These are phyloP conservation scores for Sylvicola fuscatus DNA, from an alignment of 2,888 invertebrate species.

Conservation along the genomic window DNA sequence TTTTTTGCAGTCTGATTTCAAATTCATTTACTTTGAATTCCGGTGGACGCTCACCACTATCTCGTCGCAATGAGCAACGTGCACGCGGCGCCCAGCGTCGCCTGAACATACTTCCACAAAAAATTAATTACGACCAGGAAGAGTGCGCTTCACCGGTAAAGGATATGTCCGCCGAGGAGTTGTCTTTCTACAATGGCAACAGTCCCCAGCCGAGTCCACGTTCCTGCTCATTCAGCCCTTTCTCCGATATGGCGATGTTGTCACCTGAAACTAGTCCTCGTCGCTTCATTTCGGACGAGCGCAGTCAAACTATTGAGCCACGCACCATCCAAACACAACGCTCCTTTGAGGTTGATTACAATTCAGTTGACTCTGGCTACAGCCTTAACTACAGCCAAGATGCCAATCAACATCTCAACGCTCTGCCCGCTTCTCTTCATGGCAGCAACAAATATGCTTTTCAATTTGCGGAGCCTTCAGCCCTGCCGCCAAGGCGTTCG, in stretches of 20 bases:
- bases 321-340: constrained; percentile 9
- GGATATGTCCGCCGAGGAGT: constrained; percentile 18
- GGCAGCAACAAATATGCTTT: constrained; percentile 9
- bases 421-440: not conserved
- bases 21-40: constrained; percentile 33
- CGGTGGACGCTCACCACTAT: constrained; percentile 26
- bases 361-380: constrained; percentile 38
- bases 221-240: constrained; percentile 9
- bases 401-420: not conserved
- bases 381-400: constrained; percentile 17
- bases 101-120: constrained; percentile 2
- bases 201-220: constrained; percentile 8
- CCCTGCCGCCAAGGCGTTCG: constrained; percentile 19
- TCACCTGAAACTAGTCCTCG: constrained; percentile 23
- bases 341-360: constrained; percentile 29
- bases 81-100: constrained; percentile 6
- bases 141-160: constrained; percentile 5
- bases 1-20: constrained; percentile 27
- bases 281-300: constrained; percentile 11
- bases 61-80: constrained; percentile 16
- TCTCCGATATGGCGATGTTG: constrained; percentile 11
- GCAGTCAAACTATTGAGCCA: not conserved
- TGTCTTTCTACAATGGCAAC: constrained; percentile 21
- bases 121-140: constrained; percentile 3
- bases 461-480: constrained; percentile 24